Evolutionary conservation across 2,797 vertebrate species (phyloP).

Genomic region (Calcarius lapponicus): DNA sequence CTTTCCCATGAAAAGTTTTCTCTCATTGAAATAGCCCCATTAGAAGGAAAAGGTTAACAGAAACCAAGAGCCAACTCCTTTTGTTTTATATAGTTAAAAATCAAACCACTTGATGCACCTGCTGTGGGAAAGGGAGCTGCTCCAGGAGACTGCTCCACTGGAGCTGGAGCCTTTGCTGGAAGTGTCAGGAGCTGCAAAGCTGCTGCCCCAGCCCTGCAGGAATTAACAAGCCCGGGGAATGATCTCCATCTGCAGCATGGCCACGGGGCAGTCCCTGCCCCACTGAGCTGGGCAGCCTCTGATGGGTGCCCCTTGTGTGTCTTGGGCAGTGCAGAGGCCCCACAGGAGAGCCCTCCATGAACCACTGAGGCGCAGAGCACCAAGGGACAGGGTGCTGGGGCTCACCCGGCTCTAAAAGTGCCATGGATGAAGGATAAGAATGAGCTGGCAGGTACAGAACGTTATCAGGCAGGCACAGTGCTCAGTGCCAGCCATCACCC

Average conservation of each 20-base stretch:
- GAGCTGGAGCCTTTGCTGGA: background rate
- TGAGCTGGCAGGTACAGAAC: background rate
- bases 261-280: background rate
- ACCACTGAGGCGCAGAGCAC: background rate
- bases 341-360: background rate
- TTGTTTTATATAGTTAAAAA: constrained; percentile 38
- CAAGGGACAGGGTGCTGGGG: background rate
- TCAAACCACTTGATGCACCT: background rate
- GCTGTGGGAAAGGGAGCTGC: background rate
- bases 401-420: background rate
- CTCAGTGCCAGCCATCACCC: fast-evolving
- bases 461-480: background rate
- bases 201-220: background rate
- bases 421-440: background rate
- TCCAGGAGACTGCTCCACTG: background rate
- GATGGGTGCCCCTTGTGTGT: fast-evolving
- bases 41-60: constrained; percentile 13
- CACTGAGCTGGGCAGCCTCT: background rate
- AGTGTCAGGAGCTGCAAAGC: background rate
- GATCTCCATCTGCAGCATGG: fast-evolving
- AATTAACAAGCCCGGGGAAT: background rate
- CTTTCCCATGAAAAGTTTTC: background rate
- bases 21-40: background rate
- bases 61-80: background rate
- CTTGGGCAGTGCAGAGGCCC: background rate